Evolutionary conservation across 2,888 invertebrate genomes (phyloP), one percentile per base, ranked within the genome.

Genomic region (Apodemia hepburni): DNA sequence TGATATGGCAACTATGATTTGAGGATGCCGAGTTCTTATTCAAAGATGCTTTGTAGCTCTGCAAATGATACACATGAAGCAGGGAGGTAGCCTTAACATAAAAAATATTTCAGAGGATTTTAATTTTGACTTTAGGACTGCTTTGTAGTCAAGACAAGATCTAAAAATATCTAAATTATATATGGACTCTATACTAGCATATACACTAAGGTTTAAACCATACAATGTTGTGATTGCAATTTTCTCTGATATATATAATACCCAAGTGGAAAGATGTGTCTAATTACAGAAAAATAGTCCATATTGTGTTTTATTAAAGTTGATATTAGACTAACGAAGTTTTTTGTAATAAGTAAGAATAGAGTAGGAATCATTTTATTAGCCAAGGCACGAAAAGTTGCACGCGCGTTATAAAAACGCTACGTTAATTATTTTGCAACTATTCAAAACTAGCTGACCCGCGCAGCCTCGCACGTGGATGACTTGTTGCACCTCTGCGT

Each of bases 181-280:
- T 6, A 45, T 45, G 15, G 3, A 45, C 45, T 45, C 45, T 45
- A n/a, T 45, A 5, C 1, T 6, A 45, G 11, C n/a, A 27, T n/a
- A 15, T 57, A n/a, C 29, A 29, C 15, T 15, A 57, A 54, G 11
- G n/a, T 60, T 22, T 1, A 18, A 47, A 45, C 7, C 27, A 29
- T 61, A 27, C 42, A 17, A 54, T 61, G 54, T 65, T 61, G 59
- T 18, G 61, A 63, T 45, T 63, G 63, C 63, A 15, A 57, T 57
- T 47, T 57, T 57, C 54, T 57, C 29, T 29, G 18, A 57, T 29
- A 54, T 63, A 54, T 63, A 60, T 12, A 51, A 57, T 57, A 57
- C 15, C n/a, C 7, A 57, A 57, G 27, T 29, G 27, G n/a, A n/a
- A 57, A 57, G n/a, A 57, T 7, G 7, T 57, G 29, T 15, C 6